Evolutionary conservation across 2,888 invertebrate species (phyloP).

Genomic region (Platycheirus rosarum): DNA sequence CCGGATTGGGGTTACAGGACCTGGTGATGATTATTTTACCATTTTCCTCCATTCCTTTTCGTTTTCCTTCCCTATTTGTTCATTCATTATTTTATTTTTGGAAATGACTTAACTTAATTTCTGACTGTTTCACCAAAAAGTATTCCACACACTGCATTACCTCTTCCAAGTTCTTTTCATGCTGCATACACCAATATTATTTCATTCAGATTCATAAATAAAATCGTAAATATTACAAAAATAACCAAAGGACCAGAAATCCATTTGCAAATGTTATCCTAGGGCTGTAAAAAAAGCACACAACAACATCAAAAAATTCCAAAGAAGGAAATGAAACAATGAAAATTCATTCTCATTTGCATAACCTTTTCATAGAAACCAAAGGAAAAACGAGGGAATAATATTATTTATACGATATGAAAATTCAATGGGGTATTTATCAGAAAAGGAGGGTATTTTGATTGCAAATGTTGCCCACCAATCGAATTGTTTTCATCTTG

Average conservation of each 20-base stretch:
- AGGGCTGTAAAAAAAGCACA: conserved; percentile 8
- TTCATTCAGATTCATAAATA: conserved; percentile 48
- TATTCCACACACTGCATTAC: no score
- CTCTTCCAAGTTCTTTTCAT: neutral
- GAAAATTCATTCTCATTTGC: conserved; percentile 59
- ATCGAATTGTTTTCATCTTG: neutral
- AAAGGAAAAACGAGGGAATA: conserved; percentile 33
- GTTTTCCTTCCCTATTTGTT: no score
- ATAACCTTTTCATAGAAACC: conserved; percentile 42
- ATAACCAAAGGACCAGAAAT: conserved; percentile 59
- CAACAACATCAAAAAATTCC: conserved; percentile 19
- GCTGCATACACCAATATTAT: neutral
- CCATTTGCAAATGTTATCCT: conserved; percentile 63
- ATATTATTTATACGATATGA: conserved; percentile 55
- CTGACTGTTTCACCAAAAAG: no score
- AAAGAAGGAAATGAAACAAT: conserved; percentile 52
- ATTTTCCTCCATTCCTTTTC: no score
- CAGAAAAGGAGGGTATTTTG: conserved; percentile 31
- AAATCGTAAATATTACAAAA: conserved; percentile 61
- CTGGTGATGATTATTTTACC: no score
- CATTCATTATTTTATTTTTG: no score
- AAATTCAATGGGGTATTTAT: conserved; percentile 56
- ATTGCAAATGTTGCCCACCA: conserved; percentile 11
- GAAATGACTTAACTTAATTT: no score
- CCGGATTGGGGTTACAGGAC: no score